These are phyloP conservation scores for Cyclina sinensis DNA, from an alignment of 1,140 invertebrate genomes.

Conservation along the genomic window DNA sequence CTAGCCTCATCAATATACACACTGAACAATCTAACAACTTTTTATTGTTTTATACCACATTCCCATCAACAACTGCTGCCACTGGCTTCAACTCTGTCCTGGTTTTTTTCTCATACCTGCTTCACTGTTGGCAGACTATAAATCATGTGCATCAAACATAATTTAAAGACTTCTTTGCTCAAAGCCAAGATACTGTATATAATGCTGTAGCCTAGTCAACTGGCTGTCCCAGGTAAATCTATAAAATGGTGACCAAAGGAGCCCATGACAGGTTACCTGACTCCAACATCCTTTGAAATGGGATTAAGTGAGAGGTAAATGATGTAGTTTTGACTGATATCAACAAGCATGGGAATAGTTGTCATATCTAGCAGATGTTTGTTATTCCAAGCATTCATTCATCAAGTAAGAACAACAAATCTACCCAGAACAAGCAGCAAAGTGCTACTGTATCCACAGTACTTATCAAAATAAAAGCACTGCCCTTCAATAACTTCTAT, in stretches of 20 bases:
- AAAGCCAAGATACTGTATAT: too few relatives aligned
- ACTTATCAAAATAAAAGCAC: not conserved
- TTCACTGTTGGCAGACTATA: too few relatives aligned
- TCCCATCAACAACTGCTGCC: too few relatives aligned
- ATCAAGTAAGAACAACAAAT: conserved; percentile 35
- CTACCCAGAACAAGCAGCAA: not conserved
- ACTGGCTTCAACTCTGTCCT: too few relatives aligned
- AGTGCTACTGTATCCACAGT: not conserved
- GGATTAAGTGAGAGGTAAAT: not conserved
- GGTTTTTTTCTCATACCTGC: too few relatives aligned
- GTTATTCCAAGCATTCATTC: conserved; percentile 33
- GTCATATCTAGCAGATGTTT: conserved; percentile 40
- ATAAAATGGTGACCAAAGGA: not conserved
- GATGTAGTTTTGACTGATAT: conserved; percentile 4
- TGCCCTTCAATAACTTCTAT: too few relatives aligned
- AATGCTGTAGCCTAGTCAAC: too few relatives aligned
- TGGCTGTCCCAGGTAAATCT: not conserved
- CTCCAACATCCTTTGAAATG: not conserved
- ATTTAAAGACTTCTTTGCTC: too few relatives aligned
- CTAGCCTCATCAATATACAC: too few relatives aligned
- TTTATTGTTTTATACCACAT: too few relatives aligned
- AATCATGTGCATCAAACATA: too few relatives aligned
- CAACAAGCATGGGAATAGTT: conserved; percentile 13
- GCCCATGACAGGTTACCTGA: not conserved
- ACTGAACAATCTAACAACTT: too few relatives aligned